Evolutionary conservation across 2,113 vertebrate genomes (phyloP).

Genomic region (Trichechus manatus): DNA sequence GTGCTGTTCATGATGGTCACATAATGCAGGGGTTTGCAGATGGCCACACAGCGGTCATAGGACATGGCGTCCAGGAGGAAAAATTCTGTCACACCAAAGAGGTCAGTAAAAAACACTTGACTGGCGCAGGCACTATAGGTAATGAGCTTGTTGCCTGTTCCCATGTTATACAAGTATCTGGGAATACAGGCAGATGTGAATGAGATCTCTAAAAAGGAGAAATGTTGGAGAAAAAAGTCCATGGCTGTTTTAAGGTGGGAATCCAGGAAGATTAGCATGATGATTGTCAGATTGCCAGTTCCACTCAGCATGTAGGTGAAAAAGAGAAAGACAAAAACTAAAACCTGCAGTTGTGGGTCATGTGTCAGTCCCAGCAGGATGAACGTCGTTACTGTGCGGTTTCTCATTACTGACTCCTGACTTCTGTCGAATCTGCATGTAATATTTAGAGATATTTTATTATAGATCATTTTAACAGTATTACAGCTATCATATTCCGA

Average conservation of each 20-base stretch:
- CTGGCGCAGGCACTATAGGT: slow-evolving; percentile 61
- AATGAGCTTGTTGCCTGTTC: slow-evolving; percentile 61
- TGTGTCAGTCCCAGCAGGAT: slow-evolving; percentile 80
- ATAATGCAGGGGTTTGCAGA: slow-evolving; percentile 76
- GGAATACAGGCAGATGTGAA: slow-evolving; percentile 74
- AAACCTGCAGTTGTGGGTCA: slow-evolving; percentile 44
- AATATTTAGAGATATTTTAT: slow-evolving; percentile 16
- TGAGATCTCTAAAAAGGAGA: slow-evolving; percentile 75
- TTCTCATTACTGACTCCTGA: slow-evolving; percentile 53
- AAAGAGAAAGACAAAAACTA: slow-evolving; percentile 63
- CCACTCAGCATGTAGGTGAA: background rate
- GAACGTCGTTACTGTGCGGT: slow-evolving; percentile 68
- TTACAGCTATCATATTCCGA: background rate
- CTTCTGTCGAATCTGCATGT: background rate
- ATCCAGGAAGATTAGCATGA: slow-evolving; percentile 54
- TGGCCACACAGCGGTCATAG: slow-evolving; percentile 74
- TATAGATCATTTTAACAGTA: background rate
- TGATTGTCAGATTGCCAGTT: background rate
- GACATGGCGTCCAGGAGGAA: slow-evolving; percentile 75
- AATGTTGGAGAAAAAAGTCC: slow-evolving; percentile 25
- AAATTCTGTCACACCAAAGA: slow-evolving; percentile 71
- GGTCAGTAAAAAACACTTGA: slow-evolving; percentile 76
- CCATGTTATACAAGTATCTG: slow-evolving; percentile 73
- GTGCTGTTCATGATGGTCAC: slow-evolving; percentile 53
- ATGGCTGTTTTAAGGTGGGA: slow-evolving; percentile 73